Conservation (phyloP, 2,797 vertebrate genomes). For the Intellagama lesueurii region DNA sequence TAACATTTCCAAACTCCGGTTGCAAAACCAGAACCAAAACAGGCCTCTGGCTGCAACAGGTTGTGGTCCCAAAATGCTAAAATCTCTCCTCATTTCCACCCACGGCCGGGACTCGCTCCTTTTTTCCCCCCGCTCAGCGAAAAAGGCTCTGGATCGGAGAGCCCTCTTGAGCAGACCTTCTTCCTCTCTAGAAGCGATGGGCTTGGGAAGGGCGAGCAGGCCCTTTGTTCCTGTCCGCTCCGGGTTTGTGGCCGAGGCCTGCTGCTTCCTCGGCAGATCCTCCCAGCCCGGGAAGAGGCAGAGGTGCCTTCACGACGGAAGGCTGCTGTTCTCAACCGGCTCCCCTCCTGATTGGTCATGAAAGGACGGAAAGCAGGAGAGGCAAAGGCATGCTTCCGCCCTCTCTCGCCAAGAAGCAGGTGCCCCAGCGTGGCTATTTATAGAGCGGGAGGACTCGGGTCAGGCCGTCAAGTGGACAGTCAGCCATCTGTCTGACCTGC, state of each 20-base stretch:
- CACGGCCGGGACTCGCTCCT: not conserved
- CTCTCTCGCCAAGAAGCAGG: no score
- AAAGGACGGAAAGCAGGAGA: no score
- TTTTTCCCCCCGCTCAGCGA: not conserved
- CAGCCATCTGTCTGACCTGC: not conserved
- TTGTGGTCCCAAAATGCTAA: not conserved
- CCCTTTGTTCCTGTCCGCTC: no score
- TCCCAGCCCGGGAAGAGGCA: not conserved
- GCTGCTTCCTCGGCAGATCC: not conserved
- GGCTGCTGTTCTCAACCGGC: not conserved
- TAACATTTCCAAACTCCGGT: no score
- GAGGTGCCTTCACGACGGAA: not conserved
- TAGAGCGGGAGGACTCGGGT: not conserved
- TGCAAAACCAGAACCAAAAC: not conserved
- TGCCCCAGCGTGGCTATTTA: not conserved
- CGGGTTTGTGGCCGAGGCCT: not conserved
- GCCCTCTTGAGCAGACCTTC: no score
- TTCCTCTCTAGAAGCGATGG: not conserved
- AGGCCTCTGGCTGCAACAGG: not conserved
- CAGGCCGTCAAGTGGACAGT: not conserved
- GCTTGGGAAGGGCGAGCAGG: not conserved
- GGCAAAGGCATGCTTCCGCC: no score
- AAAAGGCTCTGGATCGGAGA: not conserved
- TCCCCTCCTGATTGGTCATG: not conserved
- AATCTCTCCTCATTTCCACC: no score